phyloP scores from a whole-genome alignment of 1,140 invertebrate genomes.

The Coenobita brevimanus region DNA sequence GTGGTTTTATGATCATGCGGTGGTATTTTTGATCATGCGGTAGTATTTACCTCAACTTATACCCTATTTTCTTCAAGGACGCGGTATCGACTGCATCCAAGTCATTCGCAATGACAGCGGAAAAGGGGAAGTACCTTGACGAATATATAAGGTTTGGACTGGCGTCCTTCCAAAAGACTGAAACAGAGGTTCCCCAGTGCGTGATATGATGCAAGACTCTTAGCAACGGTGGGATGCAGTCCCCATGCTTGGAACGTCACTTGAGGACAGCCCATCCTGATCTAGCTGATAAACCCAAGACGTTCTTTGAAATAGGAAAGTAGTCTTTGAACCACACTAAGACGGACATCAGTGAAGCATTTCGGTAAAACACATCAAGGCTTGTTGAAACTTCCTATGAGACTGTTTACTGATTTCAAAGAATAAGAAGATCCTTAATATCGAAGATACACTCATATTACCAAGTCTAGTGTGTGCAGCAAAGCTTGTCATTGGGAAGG shows the following conservation, averaged over 20 bases:
- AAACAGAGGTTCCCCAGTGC: not conserved
- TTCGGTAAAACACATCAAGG: not conserved
- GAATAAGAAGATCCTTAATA: not conserved
- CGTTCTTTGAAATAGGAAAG: not conserved
- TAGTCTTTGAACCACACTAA: not conserved
- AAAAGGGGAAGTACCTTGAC: constrained; percentile 15
- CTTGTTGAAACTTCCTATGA: constrained; percentile 18
- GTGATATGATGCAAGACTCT: constrained; percentile 22
- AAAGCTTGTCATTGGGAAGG: constrained; percentile 7
- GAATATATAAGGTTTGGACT: not conserved
- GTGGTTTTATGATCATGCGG: too few species aligned
- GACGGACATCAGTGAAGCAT: not conserved
- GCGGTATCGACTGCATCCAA: too few species aligned
- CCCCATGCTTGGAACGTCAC: constrained; percentile 3
- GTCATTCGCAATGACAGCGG: too few species aligned
- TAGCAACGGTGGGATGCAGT: not conserved
- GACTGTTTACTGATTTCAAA: constrained; percentile 30
- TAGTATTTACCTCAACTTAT: too few species aligned
- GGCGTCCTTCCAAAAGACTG: not conserved
- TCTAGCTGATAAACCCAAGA: constrained; percentile 15
- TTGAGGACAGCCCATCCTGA: not conserved
- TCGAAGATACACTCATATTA: constrained; percentile 12
- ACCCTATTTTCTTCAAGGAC: too few species aligned
- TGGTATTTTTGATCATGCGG: too few species aligned
- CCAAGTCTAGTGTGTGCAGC: constrained; percentile 11